Evolutionary conservation across 2,888 invertebrate genomes (phyloP).

Genomic region (Ophion costatus): DNA sequence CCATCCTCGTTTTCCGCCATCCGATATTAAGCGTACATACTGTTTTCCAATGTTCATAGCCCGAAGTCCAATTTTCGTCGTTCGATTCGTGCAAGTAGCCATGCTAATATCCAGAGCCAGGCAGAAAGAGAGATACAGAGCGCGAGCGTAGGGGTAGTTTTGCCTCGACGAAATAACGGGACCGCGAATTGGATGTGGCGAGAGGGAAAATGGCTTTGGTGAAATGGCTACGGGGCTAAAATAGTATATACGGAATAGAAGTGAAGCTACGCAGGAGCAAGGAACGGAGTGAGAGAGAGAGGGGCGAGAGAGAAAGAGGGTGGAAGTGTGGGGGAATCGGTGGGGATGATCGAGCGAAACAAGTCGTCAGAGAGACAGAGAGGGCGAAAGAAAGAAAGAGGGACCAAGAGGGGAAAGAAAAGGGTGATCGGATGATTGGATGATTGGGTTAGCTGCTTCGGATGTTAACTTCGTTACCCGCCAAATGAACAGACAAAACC

Average conservation of each 20-base stretch:
- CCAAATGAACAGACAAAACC: slow-evolving; percentile 78
- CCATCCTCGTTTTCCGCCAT: background rate
- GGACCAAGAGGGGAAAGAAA: slow-evolving; percentile 52
- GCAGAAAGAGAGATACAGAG: background rate
- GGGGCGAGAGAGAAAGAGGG: slow-evolving; percentile 9
- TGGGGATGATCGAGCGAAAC: slow-evolving; percentile 45
- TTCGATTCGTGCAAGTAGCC: slow-evolving; percentile 51
- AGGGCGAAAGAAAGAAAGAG: slow-evolving; percentile 55
- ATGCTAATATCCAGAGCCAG: slow-evolving; percentile 49
- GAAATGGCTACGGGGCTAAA: slow-evolving; percentile 59
- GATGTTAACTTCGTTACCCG: slow-evolving; percentile 79
- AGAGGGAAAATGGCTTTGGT: slow-evolving; percentile 66
- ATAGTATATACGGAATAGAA: slow-evolving; percentile 23
- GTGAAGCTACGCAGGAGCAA: slow-evolving; percentile 21
- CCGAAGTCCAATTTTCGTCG: slow-evolving; percentile 47
- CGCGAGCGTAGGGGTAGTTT: slow-evolving; percentile 35
- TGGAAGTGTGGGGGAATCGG: slow-evolving; percentile 38
- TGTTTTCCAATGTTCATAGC: slow-evolving; percentile 44
- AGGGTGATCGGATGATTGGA: slow-evolving; percentile 75
- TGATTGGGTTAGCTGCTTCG: slow-evolving; percentile 79
- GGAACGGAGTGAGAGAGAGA: slow-evolving; percentile 24
- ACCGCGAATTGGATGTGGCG: slow-evolving; percentile 68
- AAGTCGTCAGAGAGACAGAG: slow-evolving; percentile 58
- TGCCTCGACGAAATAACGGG: slow-evolving; percentile 63
- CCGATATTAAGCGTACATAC: slow-evolving; percentile 18